phyloP scores from a whole-genome alignment of 2,888 invertebrate genomes.

The Philopedon plagiatum region DNA sequence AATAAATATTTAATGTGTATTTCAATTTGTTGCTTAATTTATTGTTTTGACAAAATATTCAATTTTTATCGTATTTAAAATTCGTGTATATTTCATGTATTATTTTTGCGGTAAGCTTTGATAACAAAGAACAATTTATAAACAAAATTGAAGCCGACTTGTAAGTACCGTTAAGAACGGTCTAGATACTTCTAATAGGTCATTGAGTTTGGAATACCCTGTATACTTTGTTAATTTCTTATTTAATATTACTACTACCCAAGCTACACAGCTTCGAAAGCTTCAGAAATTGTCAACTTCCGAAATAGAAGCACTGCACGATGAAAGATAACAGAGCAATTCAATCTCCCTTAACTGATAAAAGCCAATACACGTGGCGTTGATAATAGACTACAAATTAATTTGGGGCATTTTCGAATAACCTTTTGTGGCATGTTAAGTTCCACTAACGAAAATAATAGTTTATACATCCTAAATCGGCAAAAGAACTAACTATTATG shows the following conservation, averaged over 20 bases:
- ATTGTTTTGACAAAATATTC: neutral
- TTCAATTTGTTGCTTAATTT: conserved; percentile 24
- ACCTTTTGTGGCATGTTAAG: conserved; percentile 44
- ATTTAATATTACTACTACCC: too few relatives aligned
- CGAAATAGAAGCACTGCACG: neutral
- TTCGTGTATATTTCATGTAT: neutral
- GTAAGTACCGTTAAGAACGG: too few relatives aligned
- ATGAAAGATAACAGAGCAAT: neutral
- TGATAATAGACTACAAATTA: conserved; percentile 60
- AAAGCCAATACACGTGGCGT: conserved; percentile 54
- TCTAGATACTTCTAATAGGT: too few relatives aligned
- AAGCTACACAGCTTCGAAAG: too few relatives aligned
- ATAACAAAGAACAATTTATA: too few relatives aligned
- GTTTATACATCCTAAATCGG: too few relatives aligned
- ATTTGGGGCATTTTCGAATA: conserved; percentile 58
- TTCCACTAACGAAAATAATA: too few relatives aligned
- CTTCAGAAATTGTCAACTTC: neutral
- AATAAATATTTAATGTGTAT: conserved; percentile 33
- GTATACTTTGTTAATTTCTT: too few relatives aligned
- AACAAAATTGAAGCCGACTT: too few relatives aligned
- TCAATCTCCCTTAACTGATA: neutral
- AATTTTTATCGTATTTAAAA: neutral
- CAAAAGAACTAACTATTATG: too few relatives aligned
- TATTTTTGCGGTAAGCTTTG: too few relatives aligned
- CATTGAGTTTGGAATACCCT: too few relatives aligned